Evolutionary conservation across 2,113 vertebrate genomes (phyloP).

Genomic region (Cyanocitta stelleri): DNA sequence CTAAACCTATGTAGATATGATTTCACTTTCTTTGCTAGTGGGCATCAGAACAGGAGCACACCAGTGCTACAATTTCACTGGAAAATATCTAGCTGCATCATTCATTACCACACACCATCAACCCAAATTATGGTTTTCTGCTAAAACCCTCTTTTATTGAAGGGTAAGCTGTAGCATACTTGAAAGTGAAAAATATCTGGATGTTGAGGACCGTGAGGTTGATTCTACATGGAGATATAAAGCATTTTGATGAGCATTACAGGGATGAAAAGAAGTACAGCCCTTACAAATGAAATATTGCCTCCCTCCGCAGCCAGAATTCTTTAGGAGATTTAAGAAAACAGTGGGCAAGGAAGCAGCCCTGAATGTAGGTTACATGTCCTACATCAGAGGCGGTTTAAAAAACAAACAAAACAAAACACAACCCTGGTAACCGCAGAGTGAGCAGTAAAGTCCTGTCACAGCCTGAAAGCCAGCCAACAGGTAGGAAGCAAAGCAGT

Average conservation of each 20-base stretch:
- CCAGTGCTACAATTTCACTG: background rate
- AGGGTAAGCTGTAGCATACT: background rate
- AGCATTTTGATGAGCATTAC: conserved; percentile 18
- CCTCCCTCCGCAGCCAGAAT: background rate
- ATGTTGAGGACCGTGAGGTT: background rate
- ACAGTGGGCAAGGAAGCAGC: background rate
- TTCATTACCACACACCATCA: background rate
- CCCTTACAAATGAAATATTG: background rate
- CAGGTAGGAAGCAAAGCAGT: conserved; percentile 2
- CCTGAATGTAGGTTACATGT: background rate
- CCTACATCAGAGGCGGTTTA: background rate
- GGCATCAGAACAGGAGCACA: background rate
- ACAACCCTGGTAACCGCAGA: background rate
- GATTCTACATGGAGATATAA: conserved; percentile 4
- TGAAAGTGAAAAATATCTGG: conserved; percentile 7
- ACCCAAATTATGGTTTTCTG: background rate
- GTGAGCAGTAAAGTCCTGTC: background rate
- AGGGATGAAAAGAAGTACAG: background rate
- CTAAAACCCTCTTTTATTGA: background rate
- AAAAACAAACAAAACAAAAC: background rate
- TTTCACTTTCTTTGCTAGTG: background rate
- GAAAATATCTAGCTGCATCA: background rate
- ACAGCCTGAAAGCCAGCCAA: background rate
- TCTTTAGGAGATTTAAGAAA: background rate
- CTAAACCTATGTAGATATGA: background rate